Conservation (phyloP, 2,113 vertebrate genomes). For the Cichladusa arquata region DNA sequence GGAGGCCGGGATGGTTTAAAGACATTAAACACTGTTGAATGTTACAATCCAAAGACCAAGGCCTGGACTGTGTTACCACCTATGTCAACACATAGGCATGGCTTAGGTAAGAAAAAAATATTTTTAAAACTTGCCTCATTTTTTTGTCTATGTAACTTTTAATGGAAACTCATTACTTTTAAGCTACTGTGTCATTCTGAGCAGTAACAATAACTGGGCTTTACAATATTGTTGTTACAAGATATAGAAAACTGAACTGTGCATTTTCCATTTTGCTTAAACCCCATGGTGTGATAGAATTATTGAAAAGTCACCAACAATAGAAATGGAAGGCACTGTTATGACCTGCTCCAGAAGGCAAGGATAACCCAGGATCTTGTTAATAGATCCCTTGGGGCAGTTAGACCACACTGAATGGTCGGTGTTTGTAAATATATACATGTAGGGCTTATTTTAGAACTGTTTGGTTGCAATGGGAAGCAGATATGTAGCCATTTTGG, state of each 20-base stretch:
- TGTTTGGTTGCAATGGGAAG: background rate
- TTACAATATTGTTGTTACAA: background rate
- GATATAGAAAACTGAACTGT: background rate
- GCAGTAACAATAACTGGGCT: background rate
- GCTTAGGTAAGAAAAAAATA: constrained; percentile 74
- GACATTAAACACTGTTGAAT: constrained; percentile 83
- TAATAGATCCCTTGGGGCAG: background rate
- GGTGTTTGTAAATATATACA: background rate
- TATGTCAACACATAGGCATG: constrained; percentile 83
- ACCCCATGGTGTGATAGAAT: background rate
- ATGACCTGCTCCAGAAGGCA: background rate
- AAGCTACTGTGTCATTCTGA: background rate
- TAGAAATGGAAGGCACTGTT: background rate
- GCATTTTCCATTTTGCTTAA: background rate
- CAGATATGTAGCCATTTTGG: background rate
- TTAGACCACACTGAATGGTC: background rate
- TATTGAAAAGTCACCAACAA: background rate
- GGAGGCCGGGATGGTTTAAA: constrained; percentile 83
- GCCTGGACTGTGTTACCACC: constrained; percentile 80
- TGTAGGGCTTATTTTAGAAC: background rate
- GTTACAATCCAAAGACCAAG: constrained; percentile 82
- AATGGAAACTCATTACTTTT: background rate
- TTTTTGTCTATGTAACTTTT: background rate
- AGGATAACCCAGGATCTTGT: background rate
- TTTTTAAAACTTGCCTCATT: background rate